Percentiles rank a stretch among this genome's conserved stretches.
Conservation (phyloP, 23 tunicate genomes). For the Diplosoma virens region DNA sequence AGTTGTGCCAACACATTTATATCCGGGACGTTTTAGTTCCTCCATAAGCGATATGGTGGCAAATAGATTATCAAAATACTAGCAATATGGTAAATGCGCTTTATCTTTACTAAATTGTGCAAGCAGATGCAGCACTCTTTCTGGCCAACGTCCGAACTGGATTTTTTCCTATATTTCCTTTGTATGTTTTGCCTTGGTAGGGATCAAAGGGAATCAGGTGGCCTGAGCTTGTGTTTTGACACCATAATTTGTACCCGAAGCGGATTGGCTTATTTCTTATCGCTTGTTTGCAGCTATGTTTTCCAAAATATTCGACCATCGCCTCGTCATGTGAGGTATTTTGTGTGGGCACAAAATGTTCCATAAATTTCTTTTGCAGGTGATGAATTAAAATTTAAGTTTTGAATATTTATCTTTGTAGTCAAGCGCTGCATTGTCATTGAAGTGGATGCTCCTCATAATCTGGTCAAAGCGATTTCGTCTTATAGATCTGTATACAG, state of each 20-base stretch:
- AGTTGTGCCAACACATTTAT: not conserved
- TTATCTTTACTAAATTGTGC: no score
- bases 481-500: not conserved
- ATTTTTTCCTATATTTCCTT: not conserved
- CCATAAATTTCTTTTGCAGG: not conserved
- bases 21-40: not conserved
- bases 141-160: not conserved
- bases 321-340: not conserved
- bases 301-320: not conserved
- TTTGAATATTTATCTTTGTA: not conserved
- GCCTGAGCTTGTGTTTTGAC: no score
- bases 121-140: not conserved
- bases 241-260: no score
- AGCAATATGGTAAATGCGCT: no score
- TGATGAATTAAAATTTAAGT: not conserved
- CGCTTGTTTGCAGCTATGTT: not conserved
- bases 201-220: not conserved
- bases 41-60: not conserved
- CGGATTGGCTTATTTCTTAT: no score
- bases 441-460: not conserved
- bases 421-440: not conserved
- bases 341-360: conserved; percentile 4
- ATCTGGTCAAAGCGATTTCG: not conserved
- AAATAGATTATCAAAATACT: not conserved
- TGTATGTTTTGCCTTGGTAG: conserved; percentile 1